These are phyloP conservation scores for Drosophila kanekoi DNA, from an alignment of 2,888 invertebrate species.

Conservation along the genomic window DNA sequence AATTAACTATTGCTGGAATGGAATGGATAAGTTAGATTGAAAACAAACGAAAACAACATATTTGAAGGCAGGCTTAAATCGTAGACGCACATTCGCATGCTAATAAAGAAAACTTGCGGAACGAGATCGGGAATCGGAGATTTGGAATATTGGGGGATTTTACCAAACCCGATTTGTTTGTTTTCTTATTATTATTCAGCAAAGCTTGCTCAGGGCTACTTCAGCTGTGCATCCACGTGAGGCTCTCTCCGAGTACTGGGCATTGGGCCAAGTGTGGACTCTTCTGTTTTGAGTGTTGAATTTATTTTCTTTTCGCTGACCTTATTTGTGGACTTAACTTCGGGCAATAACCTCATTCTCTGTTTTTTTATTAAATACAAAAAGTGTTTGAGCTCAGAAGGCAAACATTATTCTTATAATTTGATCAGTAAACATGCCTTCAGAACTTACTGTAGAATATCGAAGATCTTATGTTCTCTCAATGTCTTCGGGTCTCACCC, in stretches of 20 bases:
- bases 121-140: constrained; percentile 42
- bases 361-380: too few species aligned
- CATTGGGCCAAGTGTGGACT: constrained; percentile 43
- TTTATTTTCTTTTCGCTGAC: constrained; percentile 51
- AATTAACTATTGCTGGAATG: neutral
- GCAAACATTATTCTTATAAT: too few species aligned
- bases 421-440: neutral
- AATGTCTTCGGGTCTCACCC: too few species aligned
- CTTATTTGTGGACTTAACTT: constrained; percentile 36
- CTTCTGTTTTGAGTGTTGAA: constrained; percentile 22
- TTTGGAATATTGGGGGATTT: constrained; percentile 48
- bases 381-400: too few species aligned
- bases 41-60: constrained; percentile 4
- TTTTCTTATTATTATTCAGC: constrained; percentile 8
- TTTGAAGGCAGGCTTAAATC: constrained; percentile 3
- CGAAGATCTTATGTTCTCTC: too few species aligned
- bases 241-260: constrained; percentile 17
- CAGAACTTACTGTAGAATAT: too few species aligned
- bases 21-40: neutral
- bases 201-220: constrained; percentile 28
- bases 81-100: constrained; percentile 12
- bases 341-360: constrained; percentile 51
- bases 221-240: constrained; percentile 31
- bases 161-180: constrained; percentile 41
- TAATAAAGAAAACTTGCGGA: constrained; percentile 58